Conservation (phyloP, 2,797 vertebrate species). For the Chelon auratus region DNA sequence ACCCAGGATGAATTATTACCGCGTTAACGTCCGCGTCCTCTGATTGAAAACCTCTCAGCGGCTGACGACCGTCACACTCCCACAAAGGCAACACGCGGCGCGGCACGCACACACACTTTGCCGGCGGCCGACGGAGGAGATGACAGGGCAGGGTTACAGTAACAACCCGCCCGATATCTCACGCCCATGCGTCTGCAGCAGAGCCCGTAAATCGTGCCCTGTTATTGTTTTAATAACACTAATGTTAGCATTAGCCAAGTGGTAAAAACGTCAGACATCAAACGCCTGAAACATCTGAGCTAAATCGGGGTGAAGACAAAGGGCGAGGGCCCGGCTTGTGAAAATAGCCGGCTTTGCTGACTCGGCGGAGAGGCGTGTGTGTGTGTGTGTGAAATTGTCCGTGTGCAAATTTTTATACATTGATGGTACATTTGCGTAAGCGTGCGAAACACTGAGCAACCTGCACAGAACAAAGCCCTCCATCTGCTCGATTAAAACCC, state of each 20-base stretch:
- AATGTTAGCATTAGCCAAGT: constrained; percentile 74
- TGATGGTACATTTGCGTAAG: constrained; percentile 39
- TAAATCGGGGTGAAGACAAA: constrained; percentile 67
- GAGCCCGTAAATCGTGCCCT: constrained; percentile 70
- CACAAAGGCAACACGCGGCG: constrained; percentile 27
- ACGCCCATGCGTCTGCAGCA: constrained; percentile 70
- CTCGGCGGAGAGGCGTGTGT: constrained; percentile 61
- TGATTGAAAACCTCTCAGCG: constrained; percentile 21
- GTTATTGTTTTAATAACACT: constrained; percentile 77
- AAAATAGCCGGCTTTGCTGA: constrained; percentile 79
- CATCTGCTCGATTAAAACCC: constrained; percentile 74
- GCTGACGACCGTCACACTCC: constrained; percentile 16
- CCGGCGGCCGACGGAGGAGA: constrained; percentile 60
- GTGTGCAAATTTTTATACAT: constrained; percentile 38
- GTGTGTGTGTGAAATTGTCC: constrained; percentile 9
- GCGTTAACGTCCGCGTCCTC: constrained; percentile 7
- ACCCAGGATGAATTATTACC: not conserved
- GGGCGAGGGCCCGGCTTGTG: constrained; percentile 64
- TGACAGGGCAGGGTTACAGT: constrained; percentile 65
- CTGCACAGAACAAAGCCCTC: constrained; percentile 73
- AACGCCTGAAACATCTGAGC: constrained; percentile 60
- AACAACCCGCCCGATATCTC: constrained; percentile 65
- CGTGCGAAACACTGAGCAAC: constrained; percentile 70
- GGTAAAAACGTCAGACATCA: constrained; percentile 68
- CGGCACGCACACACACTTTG: constrained; percentile 36